phyloP scores from a whole-genome alignment of 1,140 invertebrate genomes.

The Doryteuthis pealeii region DNA sequence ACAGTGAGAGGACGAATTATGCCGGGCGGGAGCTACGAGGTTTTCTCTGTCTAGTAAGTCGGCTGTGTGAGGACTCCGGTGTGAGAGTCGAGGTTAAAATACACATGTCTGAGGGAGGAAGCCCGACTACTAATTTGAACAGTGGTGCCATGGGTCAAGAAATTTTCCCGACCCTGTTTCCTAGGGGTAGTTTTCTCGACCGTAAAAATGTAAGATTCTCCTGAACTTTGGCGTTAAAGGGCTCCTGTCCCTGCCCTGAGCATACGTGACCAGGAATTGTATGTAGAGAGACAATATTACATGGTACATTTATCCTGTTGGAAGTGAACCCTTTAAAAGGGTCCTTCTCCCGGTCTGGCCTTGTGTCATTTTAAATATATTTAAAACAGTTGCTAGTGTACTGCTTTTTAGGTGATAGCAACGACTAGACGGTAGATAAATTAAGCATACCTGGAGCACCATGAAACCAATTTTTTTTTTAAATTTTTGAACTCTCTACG shows the following conservation, averaged over 20 bases:
- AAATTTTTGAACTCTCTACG: neutral
- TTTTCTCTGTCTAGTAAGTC: slow-evolving; percentile 37
- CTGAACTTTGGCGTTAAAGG: neutral
- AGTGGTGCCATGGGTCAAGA: slow-evolving; percentile 21
- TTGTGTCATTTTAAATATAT: neutral
- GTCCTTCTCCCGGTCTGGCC: neutral
- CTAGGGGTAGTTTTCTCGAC: slow-evolving; percentile 24
- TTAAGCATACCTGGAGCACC: neutral
- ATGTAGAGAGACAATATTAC: slow-evolving; percentile 29
- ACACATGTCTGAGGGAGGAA: slow-evolving; percentile 9
- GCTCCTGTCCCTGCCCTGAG: slow-evolving; percentile 35
- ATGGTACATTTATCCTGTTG: slow-evolving; percentile 20
- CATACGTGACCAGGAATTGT: slow-evolving; percentile 32
- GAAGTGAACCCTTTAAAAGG: neutral
- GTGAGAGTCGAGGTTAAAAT: slow-evolving; percentile 32
- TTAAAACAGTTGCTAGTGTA: slow-evolving; percentile 11
- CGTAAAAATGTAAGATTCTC: slow-evolving; percentile 22
- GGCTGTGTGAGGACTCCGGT: slow-evolving; percentile 33
- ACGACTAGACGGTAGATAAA: neutral
- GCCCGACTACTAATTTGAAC: slow-evolving; percentile 27
- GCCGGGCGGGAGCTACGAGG: slow-evolving; percentile 8
- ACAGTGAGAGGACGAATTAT: neutral
- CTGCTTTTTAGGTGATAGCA: neutral
- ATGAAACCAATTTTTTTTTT: neutral
- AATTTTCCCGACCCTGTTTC: slow-evolving; percentile 27